phyloP scores from a whole-genome alignment of 2,888 invertebrate species.

The Dysmachus trigonus region DNA sequence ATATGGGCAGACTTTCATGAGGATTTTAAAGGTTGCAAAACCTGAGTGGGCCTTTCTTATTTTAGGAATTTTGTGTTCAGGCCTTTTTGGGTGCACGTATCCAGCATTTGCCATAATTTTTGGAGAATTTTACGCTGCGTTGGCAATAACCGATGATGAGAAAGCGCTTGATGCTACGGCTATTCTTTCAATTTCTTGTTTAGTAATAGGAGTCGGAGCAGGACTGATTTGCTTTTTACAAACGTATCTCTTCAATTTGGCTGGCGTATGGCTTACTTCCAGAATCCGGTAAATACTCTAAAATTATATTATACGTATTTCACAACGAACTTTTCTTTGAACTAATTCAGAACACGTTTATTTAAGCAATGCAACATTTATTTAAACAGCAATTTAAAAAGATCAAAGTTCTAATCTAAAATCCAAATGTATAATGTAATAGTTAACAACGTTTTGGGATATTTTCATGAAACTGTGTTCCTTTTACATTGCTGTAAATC shows the following conservation, averaged over 20 bases:
- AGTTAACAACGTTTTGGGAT: no score
- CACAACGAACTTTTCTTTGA: no score
- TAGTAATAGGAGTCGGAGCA: conserved; percentile 72
- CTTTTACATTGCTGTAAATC: no score
- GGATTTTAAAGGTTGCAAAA: conserved; percentile 72
- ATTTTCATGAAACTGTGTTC: no score
- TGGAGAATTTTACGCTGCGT: conserved; percentile 79
- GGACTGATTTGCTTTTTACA: conserved; percentile 76
- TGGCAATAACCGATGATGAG: conserved; percentile 69
- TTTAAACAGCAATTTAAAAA: no score
- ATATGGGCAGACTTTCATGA: conserved; percentile 61
- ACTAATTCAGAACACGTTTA: no score
- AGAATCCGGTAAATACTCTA: conserved; percentile 67
- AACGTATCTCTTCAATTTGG: conserved; percentile 78
- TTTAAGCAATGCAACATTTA: no score
- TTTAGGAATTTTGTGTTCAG: conserved; percentile 71
- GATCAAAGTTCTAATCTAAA: no score
- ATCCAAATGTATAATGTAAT: no score
- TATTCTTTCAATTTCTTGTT: conserved; percentile 71
- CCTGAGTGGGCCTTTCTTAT: conserved; percentile 76
- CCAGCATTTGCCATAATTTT: conserved; percentile 81
- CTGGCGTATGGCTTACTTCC: conserved; percentile 80
- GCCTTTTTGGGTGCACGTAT: conserved; percentile 75
- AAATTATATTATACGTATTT: no score
- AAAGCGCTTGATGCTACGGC: conserved; percentile 69